Evolutionary conservation across 53 echinoderm and acorn worm genomes (phyloP), one percentile per base, ranked within the genome.

Genomic region (Astropecten irregularis): DNA sequence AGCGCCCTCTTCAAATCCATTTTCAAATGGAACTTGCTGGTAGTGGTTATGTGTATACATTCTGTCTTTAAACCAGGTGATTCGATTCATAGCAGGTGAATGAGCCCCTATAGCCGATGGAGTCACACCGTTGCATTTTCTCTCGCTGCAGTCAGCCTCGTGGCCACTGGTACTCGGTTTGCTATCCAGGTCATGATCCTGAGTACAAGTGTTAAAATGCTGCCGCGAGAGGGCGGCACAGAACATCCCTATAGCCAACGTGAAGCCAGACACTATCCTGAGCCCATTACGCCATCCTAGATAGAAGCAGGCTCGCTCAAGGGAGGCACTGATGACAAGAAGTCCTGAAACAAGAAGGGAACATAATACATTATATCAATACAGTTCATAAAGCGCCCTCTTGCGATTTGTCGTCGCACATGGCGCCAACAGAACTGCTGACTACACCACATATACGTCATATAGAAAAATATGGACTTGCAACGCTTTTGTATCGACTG

Each of bases 231-330:
- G 46, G 47, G 32, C 46, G 44, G 79, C 61, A 20, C 79, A 79
- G 38, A 79, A 0, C 47, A 79, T 9, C 9, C 95, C 95, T 0
- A 88, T 20, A 6, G 69, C 77, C 15, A 95, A 64, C n/a, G 93
- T 93, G 23, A 92, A 16, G 14, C 84, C 90, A 20, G 90, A 77
- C 77, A 92, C 69, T 8, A 95, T 83, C 0, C 95, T 84, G 2
- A 95, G 76, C 68, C 86, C 92, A 52, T 92, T 92, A 9, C 95
- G 76, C 95, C 95, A 95, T 8, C 95, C 95, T 13, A 84, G 62
- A 36, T 15, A 28, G 25, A 82, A 82, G 31, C 90, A 88, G 26
- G 93, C 88, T 57, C 66, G 73, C 9, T 92, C 85, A 34, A 95
- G 71, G 25, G 88, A 70, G 18, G 88, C 90, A 33, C 88, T 92